Percentiles rank a stretch among this genome's conserved stretches.
phyloP scores from a whole-genome alignment of 1,140 invertebrate species.

The Antheraea pernyi region DNA sequence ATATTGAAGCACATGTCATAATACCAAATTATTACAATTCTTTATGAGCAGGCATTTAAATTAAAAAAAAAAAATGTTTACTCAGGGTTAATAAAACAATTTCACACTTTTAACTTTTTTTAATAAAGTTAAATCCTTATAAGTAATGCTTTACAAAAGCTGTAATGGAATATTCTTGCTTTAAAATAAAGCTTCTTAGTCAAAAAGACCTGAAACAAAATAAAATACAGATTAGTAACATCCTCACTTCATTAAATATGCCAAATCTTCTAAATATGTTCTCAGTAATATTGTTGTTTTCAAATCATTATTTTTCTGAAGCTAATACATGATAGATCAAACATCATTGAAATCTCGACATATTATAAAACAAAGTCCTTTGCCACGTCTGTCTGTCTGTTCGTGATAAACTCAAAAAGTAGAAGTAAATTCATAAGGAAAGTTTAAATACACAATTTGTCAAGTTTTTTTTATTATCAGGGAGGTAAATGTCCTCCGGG shows the following conservation, averaged over 20 bases:
- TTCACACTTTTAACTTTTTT: conserved; percentile 48
- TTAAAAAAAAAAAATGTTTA: no score
- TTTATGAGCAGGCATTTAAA: no score
- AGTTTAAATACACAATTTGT: no score
- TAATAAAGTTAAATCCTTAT: conserved; percentile 63
- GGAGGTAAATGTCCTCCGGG: no score
- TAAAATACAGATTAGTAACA: conserved; percentile 32
- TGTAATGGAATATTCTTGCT: conserved; percentile 67
- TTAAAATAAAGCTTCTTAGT: conserved; percentile 81
- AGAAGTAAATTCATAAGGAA: no score
- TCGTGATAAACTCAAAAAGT: no score
- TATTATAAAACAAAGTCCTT: no score
- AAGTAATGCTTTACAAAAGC: conserved; percentile 71
- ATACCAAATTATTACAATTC: no score
- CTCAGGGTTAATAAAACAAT: conserved; percentile 16
- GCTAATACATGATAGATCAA: conserved; percentile 35
- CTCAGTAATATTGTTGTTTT: conserved; percentile 56
- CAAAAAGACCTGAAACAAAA: conserved; percentile 85
- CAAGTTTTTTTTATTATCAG: no score
- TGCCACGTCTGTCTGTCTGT: no score
- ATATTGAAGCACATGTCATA: no score
- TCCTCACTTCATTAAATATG: neutral
- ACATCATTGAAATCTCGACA: conserved; percentile 28
- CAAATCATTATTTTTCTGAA: conserved; percentile 75
- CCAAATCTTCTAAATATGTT: conserved; percentile 22